Evolutionary conservation across 1,140 invertebrate genomes (phyloP), one percentile per base, ranked within the genome.

Genomic region (Asbolus verrucosus): DNA sequence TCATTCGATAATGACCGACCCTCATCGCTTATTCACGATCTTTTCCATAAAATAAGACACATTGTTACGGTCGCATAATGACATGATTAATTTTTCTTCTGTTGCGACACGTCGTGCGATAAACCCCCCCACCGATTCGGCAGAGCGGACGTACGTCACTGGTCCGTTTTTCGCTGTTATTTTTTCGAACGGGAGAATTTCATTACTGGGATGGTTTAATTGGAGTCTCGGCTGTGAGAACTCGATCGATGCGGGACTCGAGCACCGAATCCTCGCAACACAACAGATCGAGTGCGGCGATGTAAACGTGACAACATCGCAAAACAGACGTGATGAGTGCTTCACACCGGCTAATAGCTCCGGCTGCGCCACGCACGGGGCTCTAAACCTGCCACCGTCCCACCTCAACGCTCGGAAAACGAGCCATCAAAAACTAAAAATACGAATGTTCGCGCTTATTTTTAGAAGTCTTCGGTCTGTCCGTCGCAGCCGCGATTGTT

Each of bases 341-440:
- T 33, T 50, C 65, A 66, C 46, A 43, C 33, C 39, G 19, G 65
- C 65, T 66, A 66, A 66, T 66, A 27, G 46, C 19, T 27, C 27
- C 46, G 19, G 46, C n/a, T 66, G 43, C 36, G 39, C 65, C 31
- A 18, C 19, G 46, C 19, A 54, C n/a, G 27, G 46, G 41, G 46
- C 39, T 66, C 30, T 46, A 43, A 50, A 66, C 65, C 50, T 21
- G 50, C 43, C 46, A 54, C 46, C 46, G 46, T 54, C 46, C 46
- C 46, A 54, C 46, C 46, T 54, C 46, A 54, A 54, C 46, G 27
- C 46, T 24, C 19, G 31, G 33, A 54, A 68, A 68, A 68, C 50
- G 50, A 68, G 66, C 46, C 50, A 68, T 54, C 61, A 38, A 54
- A 54, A 61, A 68, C 66, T 68, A 68, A 60, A 68, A 68, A 68